phyloP scores from a whole-genome alignment of 2,113 vertebrate genomes.

The Hypanus sabinus region DNA sequence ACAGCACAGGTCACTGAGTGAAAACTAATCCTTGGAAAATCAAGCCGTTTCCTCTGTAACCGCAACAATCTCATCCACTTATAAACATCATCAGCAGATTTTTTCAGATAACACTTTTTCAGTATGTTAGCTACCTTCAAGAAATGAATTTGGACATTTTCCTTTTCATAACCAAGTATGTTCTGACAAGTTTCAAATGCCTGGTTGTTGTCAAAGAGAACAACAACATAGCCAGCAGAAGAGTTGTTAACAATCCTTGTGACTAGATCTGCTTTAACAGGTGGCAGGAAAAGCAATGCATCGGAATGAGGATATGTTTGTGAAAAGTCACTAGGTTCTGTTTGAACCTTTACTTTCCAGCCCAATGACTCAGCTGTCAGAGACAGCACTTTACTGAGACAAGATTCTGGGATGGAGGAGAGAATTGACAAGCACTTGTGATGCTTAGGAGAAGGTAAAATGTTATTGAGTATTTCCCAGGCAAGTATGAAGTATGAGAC shows the following conservation, averaged over 20 bases:
- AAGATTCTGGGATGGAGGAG: constrained; percentile 53
- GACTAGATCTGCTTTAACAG: constrained; percentile 47
- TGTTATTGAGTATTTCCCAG: constrained; percentile 61
- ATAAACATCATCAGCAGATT: constrained; percentile 46
- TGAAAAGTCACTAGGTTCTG: constrained; percentile 36
- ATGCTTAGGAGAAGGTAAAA: constrained; percentile 48
- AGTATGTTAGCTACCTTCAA: constrained; percentile 55
- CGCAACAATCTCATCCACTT: constrained; percentile 60
- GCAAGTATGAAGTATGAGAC: constrained; percentile 69
- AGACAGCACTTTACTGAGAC: constrained; percentile 58
- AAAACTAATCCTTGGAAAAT: constrained; percentile 48
- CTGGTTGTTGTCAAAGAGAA: constrained; percentile 53
- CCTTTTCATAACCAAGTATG: constrained; percentile 45
- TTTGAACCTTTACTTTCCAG: constrained; percentile 56
- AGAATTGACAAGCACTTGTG: constrained; percentile 58
- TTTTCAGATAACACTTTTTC: constrained; percentile 59
- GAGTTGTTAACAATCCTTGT: constrained; percentile 41
- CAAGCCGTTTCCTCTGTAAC: constrained; percentile 45
- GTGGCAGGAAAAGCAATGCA: constrained; percentile 62
- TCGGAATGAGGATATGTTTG: constrained; percentile 45
- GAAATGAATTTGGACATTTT: constrained; percentile 54
- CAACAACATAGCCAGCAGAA: constrained; percentile 54
- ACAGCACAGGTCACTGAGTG: constrained; percentile 41
- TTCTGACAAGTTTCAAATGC: constrained; percentile 40
- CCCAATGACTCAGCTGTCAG: constrained; percentile 58